Base-by-base conservation (phyloP, 2,797 vertebrate species). In the Cuniculus paca region DNA sequence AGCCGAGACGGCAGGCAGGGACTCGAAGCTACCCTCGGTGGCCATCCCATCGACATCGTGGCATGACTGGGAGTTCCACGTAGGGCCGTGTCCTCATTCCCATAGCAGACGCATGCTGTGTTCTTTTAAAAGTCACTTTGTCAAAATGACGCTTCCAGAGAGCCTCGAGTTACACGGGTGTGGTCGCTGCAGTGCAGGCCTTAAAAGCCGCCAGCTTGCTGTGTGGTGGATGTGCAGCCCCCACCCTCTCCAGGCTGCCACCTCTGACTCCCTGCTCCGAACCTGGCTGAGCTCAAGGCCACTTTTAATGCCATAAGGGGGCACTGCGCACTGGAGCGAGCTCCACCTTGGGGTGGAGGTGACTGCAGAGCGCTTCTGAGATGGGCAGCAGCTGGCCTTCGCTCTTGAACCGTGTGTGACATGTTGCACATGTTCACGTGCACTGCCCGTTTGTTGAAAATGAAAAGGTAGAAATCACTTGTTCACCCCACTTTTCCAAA, bases 121-220 rank as follows among this genome's bases (percentile, higher is more conserved):
- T 36, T 61, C n/a, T 90, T 91, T 85, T 58, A 83, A 74, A 97
- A 98, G 97, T 97, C 96, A 88, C 96, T 98, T 97, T 97, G 97
- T 97, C 97, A 98, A 81, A 97, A 96, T 97, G 97, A 97, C 95
- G 96, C 97, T 96, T 92, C 72, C 31, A 56, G 77, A 97, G 91
- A 96, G 87, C 78, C 95, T 95, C 87, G 96, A 97, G 95, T 94
- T 85, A 86, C 88, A 94, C 26, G n/a, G 88, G 52, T 39, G 34
- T 91, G 86, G 82, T 83, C 75, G 78, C 12, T 81, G 60, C 65
- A 39, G 36, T 88, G 78, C 78, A 68, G 97, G 97, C 84, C 84
- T 97, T 97, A 93, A 95, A 96, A 96, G 94, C 95, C 91, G 96
- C 90, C 78, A 20, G 79, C 70, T 60, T 63, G 11, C 95, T 72